Base-by-base conservation (phyloP, 2,113 vertebrate genomes). In the Lophura nycthemera region DNA sequence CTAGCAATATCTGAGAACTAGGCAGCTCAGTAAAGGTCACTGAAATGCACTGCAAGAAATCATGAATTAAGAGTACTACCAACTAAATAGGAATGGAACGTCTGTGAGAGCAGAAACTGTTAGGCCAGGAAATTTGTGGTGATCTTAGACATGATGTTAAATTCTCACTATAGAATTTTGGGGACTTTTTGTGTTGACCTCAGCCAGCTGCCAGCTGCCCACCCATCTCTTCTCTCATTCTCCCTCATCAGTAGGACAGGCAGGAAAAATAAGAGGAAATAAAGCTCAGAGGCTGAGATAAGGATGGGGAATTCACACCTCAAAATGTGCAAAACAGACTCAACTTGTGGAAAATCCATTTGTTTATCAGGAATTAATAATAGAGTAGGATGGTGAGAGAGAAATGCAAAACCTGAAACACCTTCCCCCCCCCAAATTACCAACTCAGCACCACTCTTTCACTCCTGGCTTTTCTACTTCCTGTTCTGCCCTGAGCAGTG, bases 161-260 rank as follows among this genome's bases (percentile, higher is more conserved):
- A 64, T 13, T 71, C 15, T 36, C 13, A 15, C 32, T 38, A 4
- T 43, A n/a, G 73, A 48, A 66, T 24, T 34, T 15, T 3, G 19
- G 3, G 4, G 0, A 1, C 15, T 6, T 48, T 85, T 56, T 61
- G 21, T 1, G 0, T 69, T 65, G 42, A 76, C 3, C 6, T 83
- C 79, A n/a, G 6, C 19, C 29, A 66, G 30, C 25, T 42, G 25
- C 29, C 48, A 75, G 32, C 15, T 85, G 18, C 6, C 29, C 20
- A 45, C 34, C 8, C 54, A 52, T 21, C 4, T 5, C 1, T 14
- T 63, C 10, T 69, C 3, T 1, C 5, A 18, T 8, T 25, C 6
- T 1, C 7, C 4, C 6, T 48, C 12, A 38, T 80, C 32, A n/a
- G 6, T 2, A 50, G 24, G 8, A 48, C 0, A 54, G 18, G 5